A percentile compares a stretch with the other conserved stretches of the same genome.
Conservation (phyloP, 1,140 invertebrate species). For the Trachymyrmex cornetzi region DNA sequence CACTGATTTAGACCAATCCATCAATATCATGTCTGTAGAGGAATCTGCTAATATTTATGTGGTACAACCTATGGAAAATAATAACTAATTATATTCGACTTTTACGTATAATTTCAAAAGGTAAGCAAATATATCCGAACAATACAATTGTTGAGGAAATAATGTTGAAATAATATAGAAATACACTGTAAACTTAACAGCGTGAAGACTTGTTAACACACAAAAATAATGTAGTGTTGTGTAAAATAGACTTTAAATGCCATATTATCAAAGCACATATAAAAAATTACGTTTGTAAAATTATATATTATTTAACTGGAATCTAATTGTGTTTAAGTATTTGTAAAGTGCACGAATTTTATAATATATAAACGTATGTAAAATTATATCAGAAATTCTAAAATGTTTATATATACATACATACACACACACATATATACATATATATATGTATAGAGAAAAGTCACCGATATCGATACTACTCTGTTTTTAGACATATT, state of each 20-base stretch:
- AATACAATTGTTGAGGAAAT: constrained; percentile 35
- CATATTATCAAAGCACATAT: neutral
- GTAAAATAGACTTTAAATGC: constrained; percentile 8
- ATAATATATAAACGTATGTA: neutral
- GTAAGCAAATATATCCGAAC: constrained; percentile 3
- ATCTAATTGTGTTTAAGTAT: neutral
- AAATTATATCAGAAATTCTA: constrained; percentile 1
- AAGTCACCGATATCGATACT: no score
- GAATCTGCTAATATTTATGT: constrained; percentile 74
- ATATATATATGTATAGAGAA: no score
- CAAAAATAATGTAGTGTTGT: constrained; percentile 13
- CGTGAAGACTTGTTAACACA: neutral
- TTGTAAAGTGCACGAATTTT: neutral
- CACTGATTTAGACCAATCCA: constrained; percentile 76
- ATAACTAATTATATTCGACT: constrained; percentile 48
- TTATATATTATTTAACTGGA: neutral
- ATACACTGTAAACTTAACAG: constrained; percentile 4
- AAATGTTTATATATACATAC: no score
- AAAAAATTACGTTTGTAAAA: constrained; percentile 17
- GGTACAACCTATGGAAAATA: constrained; percentile 80
- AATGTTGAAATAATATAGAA: constrained; percentile 37
- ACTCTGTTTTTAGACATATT: no score
- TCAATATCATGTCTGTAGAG: constrained; percentile 79
- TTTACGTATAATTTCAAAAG: constrained; percentile 37
- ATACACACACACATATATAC: no score